phyloP scores from a whole-genome alignment of 1,140 invertebrate genomes.

The Heterodera schachtii region DNA sequence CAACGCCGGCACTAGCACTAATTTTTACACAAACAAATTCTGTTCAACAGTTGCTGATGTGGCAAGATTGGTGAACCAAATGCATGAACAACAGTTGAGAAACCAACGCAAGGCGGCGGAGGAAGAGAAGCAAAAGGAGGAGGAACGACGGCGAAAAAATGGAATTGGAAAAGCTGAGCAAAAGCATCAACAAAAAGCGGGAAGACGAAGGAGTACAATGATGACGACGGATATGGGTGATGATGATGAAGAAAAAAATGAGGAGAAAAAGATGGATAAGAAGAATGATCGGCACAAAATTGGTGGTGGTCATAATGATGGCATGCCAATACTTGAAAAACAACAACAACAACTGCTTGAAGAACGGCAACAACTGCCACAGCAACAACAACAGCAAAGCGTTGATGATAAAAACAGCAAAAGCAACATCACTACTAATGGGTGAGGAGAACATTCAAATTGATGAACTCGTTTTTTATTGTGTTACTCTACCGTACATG shows the following conservation, averaged over 20 bases:
- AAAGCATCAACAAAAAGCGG: not conserved
- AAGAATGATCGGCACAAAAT: not conserved
- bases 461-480: too few species aligned
- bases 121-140: not conserved
- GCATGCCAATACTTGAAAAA: constrained; percentile 24
- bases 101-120: not conserved
- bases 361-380: not conserved
- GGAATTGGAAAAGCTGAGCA: not conserved
- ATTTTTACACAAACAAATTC: too few species aligned
- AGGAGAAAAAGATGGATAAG: not conserved
- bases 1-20: too few species aligned
- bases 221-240: too few species aligned
- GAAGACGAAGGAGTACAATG: too few species aligned
- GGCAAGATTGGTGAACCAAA: not conserved
- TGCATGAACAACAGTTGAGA: not conserved
- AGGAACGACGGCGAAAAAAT: too few species aligned
- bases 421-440: too few species aligned
- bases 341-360: not conserved
- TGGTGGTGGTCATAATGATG: constrained; percentile 8
- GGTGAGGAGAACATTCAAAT: too few species aligned
- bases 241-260: not conserved
- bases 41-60: not conserved
- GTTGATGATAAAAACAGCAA: too few species aligned
- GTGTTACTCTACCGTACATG: too few species aligned
- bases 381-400: not conserved